A percentile compares a stretch with the other conserved stretches of the same genome.
Conservation (phyloP, 2,888 invertebrate species). For the Odontothrips loti region DNA sequence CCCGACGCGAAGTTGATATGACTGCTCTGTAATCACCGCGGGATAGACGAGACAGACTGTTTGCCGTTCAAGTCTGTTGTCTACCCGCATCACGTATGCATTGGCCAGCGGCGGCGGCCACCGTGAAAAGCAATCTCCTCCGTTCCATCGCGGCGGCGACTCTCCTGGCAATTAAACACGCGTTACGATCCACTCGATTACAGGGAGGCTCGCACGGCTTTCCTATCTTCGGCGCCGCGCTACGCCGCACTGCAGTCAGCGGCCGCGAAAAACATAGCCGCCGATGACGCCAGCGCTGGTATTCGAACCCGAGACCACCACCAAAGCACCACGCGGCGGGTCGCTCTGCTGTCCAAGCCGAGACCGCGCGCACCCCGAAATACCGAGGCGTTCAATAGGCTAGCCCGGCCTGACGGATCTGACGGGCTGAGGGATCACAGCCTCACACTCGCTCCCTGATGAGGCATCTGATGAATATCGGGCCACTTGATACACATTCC, state of each 20-base stretch:
- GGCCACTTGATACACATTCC: conserved; percentile 24
- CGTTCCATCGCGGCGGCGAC: background rate
- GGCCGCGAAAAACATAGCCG: no score
- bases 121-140: conserved; percentile 10
- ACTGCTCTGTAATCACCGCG: no score
- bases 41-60: no score
- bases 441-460: conserved; percentile 19
- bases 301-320: background rate
- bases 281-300: no score
- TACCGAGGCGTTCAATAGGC: no score
- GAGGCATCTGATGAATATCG: conserved; percentile 12
- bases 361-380: background rate
- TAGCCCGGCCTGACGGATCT: no score
- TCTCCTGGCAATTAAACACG: background rate
- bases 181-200: no score
- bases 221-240: no score
- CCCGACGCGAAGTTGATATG: no score
- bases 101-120: conserved; percentile 15
- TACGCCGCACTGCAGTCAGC: background rate
- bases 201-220: background rate
- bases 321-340: background rate
- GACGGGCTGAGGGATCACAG: background rate
- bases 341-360: background rate
- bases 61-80: no score
- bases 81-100: conserved; percentile 10